Conservation (phyloP, 2,888 invertebrate species). For the Pogonocherus hispidulus region DNA sequence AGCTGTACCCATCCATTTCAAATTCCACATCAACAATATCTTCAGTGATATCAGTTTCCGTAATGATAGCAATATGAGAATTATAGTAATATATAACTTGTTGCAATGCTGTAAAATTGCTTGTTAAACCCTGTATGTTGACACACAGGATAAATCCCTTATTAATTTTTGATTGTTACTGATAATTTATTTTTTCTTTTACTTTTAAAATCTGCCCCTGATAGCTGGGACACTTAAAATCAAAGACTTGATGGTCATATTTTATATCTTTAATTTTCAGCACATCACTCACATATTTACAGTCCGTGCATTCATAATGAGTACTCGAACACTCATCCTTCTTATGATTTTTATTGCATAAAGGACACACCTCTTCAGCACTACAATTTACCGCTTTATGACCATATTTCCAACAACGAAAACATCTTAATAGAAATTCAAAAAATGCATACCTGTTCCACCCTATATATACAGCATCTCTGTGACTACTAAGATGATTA, state of each 20-base stretch:
- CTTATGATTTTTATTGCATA: not conserved
- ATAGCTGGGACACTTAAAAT: slow-evolving; percentile 3
- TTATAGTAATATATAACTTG: not conserved
- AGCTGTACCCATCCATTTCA: not conserved
- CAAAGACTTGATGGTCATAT: slow-evolving; percentile 19
- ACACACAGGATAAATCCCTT: not conserved
- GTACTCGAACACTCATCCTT: not conserved
- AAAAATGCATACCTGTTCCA: slow-evolving; percentile 17
- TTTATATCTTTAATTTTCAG: slow-evolving; percentile 17
- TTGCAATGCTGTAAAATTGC: not conserved
- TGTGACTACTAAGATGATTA: slow-evolving; percentile 6
- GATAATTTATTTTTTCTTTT: slow-evolving; percentile 5
- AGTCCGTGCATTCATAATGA: slow-evolving; percentile 1
- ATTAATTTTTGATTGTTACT: slow-evolving; percentile 9
- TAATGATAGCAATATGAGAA: not conserved
- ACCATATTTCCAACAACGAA: slow-evolving; percentile 15
- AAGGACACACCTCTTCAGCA: not conserved
- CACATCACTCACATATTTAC: slow-evolving; percentile 12
- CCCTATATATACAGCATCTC: not conserved
- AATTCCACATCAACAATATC: slow-evolving; percentile 10
- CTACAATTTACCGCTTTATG: slow-evolving; percentile 1
- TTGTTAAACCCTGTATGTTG: not conserved
- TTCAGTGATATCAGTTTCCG: slow-evolving; percentile 15
- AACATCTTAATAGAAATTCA: slow-evolving; percentile 17
- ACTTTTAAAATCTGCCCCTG: not conserved